phyloP scores from a whole-genome alignment of 2,888 invertebrate species.

The Panopea generosa region DNA sequence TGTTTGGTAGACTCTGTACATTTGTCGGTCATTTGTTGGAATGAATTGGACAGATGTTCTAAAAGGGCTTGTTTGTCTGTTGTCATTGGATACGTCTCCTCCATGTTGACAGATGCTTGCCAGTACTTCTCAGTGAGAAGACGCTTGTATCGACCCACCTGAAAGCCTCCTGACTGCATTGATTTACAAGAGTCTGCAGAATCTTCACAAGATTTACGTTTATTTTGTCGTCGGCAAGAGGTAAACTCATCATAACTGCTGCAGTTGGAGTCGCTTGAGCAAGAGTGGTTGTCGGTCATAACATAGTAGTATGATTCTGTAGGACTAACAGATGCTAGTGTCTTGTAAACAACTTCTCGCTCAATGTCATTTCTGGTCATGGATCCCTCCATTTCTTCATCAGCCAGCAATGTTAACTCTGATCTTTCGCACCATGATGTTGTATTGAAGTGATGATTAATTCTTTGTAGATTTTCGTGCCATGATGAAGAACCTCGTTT shows the following conservation, averaged over 20 bases:
- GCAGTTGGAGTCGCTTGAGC: conserved; percentile 49
- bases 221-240: conserved; percentile 55
- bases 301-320: conserved; percentile 55
- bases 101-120: conserved; percentile 22
- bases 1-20: conserved; percentile 37
- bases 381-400: conserved; percentile 41
- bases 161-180: conserved; percentile 27
- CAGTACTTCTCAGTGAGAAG: conserved; percentile 55
- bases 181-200: conserved; percentile 39
- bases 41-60: conserved; percentile 50
- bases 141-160: conserved; percentile 50
- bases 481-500: conserved; percentile 38
- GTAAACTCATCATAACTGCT: conserved; percentile 59
- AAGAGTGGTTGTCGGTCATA: conserved; percentile 43
- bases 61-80: conserved; percentile 52
- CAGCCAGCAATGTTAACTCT: conserved; percentile 34
- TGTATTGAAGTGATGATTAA: conserved; percentile 52
- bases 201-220: conserved; percentile 56
- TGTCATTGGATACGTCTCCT: conserved; percentile 48
- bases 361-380: conserved; percentile 58
- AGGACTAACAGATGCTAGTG: conserved; percentile 46
- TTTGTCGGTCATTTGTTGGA: conserved; percentile 55
- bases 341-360: conserved; percentile 55
- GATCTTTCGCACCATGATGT: conserved; percentile 29
- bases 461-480: conserved; percentile 53